A percentile compares a stretch with the other conserved stretches of the same genome.
Evolutionary conservation across 1,140 invertebrate genomes (phyloP).

Genomic region (Venturia canescens): DNA sequence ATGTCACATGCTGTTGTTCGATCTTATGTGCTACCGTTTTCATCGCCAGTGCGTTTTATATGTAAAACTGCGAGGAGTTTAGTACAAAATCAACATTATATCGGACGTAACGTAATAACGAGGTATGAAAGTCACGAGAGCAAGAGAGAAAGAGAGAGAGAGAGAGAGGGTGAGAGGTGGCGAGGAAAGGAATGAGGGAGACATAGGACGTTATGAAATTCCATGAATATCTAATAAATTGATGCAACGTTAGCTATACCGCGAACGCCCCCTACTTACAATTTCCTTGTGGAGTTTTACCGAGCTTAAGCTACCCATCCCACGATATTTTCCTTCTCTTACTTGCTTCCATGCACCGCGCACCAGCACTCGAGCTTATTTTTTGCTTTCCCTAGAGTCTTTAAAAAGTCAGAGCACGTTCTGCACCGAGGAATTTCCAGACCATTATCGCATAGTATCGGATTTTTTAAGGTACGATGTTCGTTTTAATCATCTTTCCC

Average conservation of each 20-base stretch:
- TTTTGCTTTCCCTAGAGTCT: neutral
- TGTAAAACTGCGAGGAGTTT: constrained; percentile 27
- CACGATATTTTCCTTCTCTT: neutral
- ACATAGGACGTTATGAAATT: constrained; percentile 28
- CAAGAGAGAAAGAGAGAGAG: neutral
- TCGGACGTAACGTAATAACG: constrained; percentile 24
- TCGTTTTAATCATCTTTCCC: too few relatives aligned
- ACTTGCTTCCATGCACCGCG: neutral
- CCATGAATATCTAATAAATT: constrained; percentile 44
- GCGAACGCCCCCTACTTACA: constrained; percentile 4
- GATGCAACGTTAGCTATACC: constrained; percentile 32
- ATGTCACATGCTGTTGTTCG: too few relatives aligned
- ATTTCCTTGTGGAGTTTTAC: constrained; percentile 25
- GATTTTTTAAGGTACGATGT: neutral
- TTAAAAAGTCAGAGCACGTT: neutral
- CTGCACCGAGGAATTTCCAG: neutral
- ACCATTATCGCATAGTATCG: constrained; percentile 1
- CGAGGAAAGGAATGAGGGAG: neutral
- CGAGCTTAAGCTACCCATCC: constrained; percentile 8
- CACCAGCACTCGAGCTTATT: neutral
- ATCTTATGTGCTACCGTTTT: too few relatives aligned
- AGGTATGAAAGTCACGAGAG: neutral
- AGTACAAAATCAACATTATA: constrained; percentile 33
- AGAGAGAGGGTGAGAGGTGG: neutral
- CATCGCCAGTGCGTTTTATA: constrained; percentile 11